Conservation (phyloP, 1,140 invertebrate species). For the Drosophila ficusphila region DNA sequence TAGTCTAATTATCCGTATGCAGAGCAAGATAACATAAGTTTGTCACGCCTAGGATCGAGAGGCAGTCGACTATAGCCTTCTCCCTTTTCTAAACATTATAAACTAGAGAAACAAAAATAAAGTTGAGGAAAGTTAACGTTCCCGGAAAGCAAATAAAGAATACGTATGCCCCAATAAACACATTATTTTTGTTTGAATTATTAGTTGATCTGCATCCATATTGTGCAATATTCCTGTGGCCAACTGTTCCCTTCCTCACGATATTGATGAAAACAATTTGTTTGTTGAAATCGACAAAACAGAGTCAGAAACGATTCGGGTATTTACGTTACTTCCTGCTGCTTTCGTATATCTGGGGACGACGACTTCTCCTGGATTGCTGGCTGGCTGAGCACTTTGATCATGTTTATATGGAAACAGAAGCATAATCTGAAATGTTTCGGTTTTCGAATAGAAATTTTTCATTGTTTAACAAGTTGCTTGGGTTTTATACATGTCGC, state of each 20-base stretch:
- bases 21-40: too few relatives aligned
- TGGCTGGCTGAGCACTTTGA: constrained; percentile 57
- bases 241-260: constrained; percentile 53
- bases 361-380: constrained; percentile 62
- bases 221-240: constrained; percentile 71
- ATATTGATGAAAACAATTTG: constrained; percentile 73
- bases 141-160: constrained; percentile 11
- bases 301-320: constrained; percentile 36
- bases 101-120: not conserved
- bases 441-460: constrained; percentile 35
- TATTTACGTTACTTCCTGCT: constrained; percentile 79
- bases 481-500: constrained; percentile 21
- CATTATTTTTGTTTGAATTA: constrained; percentile 75
- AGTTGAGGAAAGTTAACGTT: constrained; percentile 40
- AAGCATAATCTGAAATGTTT: constrained; percentile 48
- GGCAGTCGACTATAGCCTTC: too few relatives aligned
- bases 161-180: constrained; percentile 46
- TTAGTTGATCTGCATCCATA: constrained; percentile 78
- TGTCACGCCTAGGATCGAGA: too few relatives aligned
- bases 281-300: constrained; percentile 57
- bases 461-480: constrained; percentile 41
- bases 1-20: too few relatives aligned
- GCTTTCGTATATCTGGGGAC: constrained; percentile 73
- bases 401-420: constrained; percentile 78
- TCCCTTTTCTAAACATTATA: too few relatives aligned